phyloP scores from a whole-genome alignment of 2,113 vertebrate genomes.

The Prionailurus bengalensis region DNA sequence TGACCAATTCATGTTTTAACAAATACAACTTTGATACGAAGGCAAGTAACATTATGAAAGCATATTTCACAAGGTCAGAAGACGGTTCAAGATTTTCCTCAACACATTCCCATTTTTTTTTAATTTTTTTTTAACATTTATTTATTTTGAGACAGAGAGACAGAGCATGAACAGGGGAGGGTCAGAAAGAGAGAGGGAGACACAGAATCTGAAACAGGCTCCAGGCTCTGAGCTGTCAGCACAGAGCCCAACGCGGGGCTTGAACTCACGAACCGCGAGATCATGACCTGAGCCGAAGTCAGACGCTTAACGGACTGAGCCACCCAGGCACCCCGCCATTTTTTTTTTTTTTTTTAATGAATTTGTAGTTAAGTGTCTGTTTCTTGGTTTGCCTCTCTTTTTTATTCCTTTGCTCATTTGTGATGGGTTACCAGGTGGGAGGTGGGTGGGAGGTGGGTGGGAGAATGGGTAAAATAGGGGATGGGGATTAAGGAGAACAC shows the following conservation, averaged over 20 bases:
- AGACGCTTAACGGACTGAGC: too few relatives aligned
- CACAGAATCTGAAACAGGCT: too few relatives aligned
- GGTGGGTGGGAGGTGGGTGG: neutral
- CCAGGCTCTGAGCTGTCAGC: too few relatives aligned
- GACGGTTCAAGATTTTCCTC: neutral
- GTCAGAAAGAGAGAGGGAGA: too few relatives aligned
- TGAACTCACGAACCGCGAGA: too few relatives aligned
- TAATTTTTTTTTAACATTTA: too few relatives aligned
- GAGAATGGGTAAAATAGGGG: neutral
- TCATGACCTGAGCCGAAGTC: too few relatives aligned
- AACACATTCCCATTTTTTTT: neutral
- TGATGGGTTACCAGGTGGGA: neutral
- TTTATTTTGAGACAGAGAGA: too few relatives aligned
- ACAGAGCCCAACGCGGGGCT: too few relatives aligned
- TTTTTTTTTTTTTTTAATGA: neutral
- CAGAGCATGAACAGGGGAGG: too few relatives aligned
- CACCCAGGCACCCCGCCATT: too few relatives aligned
- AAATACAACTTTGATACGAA: neutral
- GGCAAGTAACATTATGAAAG: neutral
- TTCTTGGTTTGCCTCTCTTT: neutral
- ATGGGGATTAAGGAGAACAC: neutral
- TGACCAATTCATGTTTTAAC: neutral
- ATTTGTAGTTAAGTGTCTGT: neutral
- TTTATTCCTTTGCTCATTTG: neutral
- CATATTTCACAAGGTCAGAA: neutral